A percentile compares a stretch with the other conserved stretches of the same genome.
These are phyloP conservation scores for Gallinago media DNA, from an alignment of 2,113 vertebrate genomes.

Conservation along the genomic window DNA sequence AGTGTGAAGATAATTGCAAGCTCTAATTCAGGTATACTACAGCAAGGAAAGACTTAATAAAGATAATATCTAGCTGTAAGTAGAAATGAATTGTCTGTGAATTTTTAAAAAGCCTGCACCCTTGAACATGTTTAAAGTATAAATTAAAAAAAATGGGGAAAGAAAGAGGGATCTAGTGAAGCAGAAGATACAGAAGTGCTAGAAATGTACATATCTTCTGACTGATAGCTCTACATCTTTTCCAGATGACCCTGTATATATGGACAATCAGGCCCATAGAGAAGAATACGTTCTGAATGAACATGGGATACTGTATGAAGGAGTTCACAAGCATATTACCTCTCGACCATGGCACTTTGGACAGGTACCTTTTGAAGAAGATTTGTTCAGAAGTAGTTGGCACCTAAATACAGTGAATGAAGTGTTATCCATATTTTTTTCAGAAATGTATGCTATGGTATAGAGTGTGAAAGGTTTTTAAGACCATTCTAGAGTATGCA, in stretches of 20 bases:
- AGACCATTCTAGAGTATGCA: neutral
- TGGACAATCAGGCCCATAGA: conserved; percentile 62
- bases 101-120: neutral
- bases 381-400: neutral
- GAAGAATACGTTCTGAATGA: conserved; percentile 72
- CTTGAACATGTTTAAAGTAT: neutral
- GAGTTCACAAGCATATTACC: conserved; percentile 60
- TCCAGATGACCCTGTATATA: conserved; percentile 71
- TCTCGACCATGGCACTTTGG: conserved; percentile 69
- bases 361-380: conserved; percentile 56
- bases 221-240: neutral
- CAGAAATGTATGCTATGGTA: neutral
- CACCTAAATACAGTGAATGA: neutral
- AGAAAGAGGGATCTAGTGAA: neutral
- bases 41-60: neutral
- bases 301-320: conserved; percentile 69
- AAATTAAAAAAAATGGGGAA: neutral
- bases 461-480: neutral
- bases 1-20: neutral
- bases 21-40: neutral
- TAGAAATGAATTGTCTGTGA: neutral
- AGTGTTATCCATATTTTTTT: neutral
- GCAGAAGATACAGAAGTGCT: neutral
- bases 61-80: neutral
- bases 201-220: neutral